Conservation (phyloP, 2,888 invertebrate genomes). For the Thecocarcelia acutangulata region DNA sequence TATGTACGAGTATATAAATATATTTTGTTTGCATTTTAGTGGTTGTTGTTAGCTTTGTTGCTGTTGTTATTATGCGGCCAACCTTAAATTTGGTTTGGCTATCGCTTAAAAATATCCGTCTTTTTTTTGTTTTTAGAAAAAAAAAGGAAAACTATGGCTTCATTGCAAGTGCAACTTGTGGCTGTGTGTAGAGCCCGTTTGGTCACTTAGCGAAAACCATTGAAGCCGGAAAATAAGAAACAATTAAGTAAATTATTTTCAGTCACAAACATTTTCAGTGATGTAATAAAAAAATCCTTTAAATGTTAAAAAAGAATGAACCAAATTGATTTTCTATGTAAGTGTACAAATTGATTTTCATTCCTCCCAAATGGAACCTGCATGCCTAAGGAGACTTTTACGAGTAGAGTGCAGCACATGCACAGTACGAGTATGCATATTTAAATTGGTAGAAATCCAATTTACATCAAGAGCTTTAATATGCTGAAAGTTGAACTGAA, state of each 20-base stretch:
- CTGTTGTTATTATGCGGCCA: conserved; percentile 60
- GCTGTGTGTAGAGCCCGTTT: conserved; percentile 9
- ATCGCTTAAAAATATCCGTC: not conserved
- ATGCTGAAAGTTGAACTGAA: not conserved
- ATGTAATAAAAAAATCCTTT: not conserved
- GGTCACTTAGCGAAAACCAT: conserved; percentile 24
- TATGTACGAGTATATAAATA: too few relatives aligned
- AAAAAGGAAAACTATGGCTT: not conserved
- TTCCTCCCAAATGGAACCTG: not conserved
- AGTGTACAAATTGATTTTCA: conserved; percentile 1
- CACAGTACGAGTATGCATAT: not conserved
- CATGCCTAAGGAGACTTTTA: not conserved
- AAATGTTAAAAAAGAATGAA: not conserved
- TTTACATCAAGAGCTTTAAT: not conserved
- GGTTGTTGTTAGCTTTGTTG: conserved; percentile 15
- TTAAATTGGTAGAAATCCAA: too few relatives aligned
- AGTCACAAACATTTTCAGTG: not conserved
- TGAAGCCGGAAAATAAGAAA: conserved; percentile 16
- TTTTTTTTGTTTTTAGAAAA: not conserved
- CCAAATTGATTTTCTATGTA: conserved; percentile 30
- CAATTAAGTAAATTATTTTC: conserved; percentile 46
- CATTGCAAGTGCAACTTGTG: not conserved
- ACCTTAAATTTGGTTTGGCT: conserved; percentile 51
- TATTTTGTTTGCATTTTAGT: conserved; percentile 11
- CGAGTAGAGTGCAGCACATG: not conserved